Percentiles rank a stretch among this genome's conserved stretches.
phyloP scores from a whole-genome alignment of 53 echinoderm and acorn worm genomes.

The Holothuria scabra region DNA sequence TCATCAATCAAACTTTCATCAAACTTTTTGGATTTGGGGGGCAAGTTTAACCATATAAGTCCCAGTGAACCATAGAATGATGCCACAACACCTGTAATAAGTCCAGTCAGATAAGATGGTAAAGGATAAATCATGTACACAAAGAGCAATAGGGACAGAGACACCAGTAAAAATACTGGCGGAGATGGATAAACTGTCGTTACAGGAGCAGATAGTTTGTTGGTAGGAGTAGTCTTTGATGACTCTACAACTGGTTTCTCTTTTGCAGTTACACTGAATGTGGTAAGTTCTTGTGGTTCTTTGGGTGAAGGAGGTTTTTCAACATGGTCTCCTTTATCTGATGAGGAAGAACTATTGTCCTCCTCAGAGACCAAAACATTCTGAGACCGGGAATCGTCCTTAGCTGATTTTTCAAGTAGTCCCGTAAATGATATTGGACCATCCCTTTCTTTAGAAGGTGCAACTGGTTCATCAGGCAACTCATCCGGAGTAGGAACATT shows the following conservation, averaged over 20 bases:
- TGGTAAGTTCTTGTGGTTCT: constrained; percentile 22
- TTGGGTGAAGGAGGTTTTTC: constrained; percentile 3
- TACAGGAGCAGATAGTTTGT: background rate
- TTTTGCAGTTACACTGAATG: background rate
- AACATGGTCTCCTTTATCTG: background rate
- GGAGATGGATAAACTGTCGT: background rate
- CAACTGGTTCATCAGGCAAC: constrained; percentile 73
- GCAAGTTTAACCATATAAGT: constrained; percentile 78
- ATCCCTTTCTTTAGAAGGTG: constrained; percentile 7
- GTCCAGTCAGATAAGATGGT: constrained; percentile 71
- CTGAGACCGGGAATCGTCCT: constrained; percentile 23
- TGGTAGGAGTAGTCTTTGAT: background rate
- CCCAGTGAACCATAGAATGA: constrained; percentile 76
- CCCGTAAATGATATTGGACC: constrained; percentile 72
- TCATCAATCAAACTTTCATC: constrained; percentile 53
- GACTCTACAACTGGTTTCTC: background rate
- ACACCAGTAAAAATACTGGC: constrained; percentile 61
- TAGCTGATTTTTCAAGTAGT: constrained; percentile 67
- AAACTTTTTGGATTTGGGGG: constrained; percentile 57
- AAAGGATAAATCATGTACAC: constrained; percentile 76
- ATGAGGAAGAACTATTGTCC: background rate
- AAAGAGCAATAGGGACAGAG: constrained; percentile 64
- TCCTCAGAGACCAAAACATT: constrained; percentile 1
- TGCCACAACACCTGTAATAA: constrained; percentile 72
- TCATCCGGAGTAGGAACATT: constrained; percentile 87